These are phyloP conservation scores for Trachelipus rathkii DNA, from an alignment of 1,140 invertebrate species.

Conservation along the genomic window DNA sequence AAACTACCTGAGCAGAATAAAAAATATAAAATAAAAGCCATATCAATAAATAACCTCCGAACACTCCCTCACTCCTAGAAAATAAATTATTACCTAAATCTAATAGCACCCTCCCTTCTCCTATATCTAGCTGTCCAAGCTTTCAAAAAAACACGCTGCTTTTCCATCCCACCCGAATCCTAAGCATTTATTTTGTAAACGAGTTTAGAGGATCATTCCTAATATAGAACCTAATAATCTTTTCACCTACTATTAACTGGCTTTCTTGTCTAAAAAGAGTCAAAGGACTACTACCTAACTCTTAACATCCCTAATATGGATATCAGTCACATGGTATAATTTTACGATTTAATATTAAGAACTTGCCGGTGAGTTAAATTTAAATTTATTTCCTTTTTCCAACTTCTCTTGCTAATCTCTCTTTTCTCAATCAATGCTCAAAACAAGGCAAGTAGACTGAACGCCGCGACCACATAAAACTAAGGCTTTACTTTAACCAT, in stretches of 20 bases:
- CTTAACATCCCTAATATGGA: neutral
- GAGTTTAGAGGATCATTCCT: neutral
- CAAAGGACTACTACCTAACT: slow-evolving; percentile 4
- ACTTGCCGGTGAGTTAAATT: neutral
- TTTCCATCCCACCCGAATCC: neutral
- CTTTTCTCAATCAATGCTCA: neutral
- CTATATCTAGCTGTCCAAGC: neutral
- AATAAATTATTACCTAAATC: neutral
- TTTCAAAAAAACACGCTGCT: neutral
- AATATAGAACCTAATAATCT: neutral
- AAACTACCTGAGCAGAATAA: slow-evolving; percentile 7
- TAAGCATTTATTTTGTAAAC: neutral
- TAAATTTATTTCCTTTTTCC: neutral
- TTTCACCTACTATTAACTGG: neutral
- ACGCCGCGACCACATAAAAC: neutral
- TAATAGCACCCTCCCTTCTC: slow-evolving; percentile 6
- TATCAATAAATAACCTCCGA: neutral
- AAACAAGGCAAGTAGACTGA: neutral
- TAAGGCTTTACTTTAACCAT: neutral
- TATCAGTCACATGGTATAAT: neutral
- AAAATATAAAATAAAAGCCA: neutral
- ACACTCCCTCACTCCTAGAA: neutral
- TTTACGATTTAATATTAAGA: neutral
- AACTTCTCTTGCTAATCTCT: neutral
- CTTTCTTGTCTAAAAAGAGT: neutral